These are phyloP conservation scores for Anoplolepis gracilipes DNA, from an alignment of 1,140 invertebrate species.

Conservation along the genomic window DNA sequence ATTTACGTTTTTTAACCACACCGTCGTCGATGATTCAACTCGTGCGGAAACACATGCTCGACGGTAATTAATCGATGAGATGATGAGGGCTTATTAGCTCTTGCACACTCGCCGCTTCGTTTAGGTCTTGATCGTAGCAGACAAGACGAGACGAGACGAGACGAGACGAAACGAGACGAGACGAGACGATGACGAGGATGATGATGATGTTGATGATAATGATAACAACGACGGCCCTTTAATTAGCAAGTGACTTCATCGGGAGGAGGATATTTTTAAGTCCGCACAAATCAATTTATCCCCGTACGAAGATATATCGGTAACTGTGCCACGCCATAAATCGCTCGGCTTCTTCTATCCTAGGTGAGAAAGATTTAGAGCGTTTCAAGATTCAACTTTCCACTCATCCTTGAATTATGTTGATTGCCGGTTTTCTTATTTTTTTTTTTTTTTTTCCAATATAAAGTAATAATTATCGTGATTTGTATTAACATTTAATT, in stretches of 20 bases:
- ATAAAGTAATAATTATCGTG: background rate
- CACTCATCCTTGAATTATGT: background rate
- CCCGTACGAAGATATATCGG: constrained; percentile 49
- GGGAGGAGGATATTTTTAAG: constrained; percentile 46
- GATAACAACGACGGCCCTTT: constrained; percentile 27
- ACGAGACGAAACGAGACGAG: constrained; percentile 19
- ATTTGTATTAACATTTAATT: background rate
- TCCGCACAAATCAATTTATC: constrained; percentile 55
- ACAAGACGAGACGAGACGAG: constrained; percentile 20
- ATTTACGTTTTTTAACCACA: constrained; percentile 57
- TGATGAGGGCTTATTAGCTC: constrained; percentile 52
- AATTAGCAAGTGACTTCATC: constrained; percentile 53
- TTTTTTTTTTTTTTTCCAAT: background rate
- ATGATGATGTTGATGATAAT: too few species aligned
- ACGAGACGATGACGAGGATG: constrained; percentile 4
- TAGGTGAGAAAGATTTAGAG: background rate
- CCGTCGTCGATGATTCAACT: constrained; percentile 52
- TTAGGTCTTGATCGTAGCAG: constrained; percentile 43
- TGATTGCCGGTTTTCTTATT: too few species aligned
- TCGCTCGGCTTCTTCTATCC: constrained; percentile 18
- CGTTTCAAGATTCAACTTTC: background rate
- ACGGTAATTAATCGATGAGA: constrained; percentile 57
- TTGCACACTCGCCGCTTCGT: constrained; percentile 35
- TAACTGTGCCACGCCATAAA: constrained; percentile 57
- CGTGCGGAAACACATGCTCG: constrained; percentile 56